Conservation (phyloP, 2,888 invertebrate species). For the Lasioglossum pauxillum region DNA sequence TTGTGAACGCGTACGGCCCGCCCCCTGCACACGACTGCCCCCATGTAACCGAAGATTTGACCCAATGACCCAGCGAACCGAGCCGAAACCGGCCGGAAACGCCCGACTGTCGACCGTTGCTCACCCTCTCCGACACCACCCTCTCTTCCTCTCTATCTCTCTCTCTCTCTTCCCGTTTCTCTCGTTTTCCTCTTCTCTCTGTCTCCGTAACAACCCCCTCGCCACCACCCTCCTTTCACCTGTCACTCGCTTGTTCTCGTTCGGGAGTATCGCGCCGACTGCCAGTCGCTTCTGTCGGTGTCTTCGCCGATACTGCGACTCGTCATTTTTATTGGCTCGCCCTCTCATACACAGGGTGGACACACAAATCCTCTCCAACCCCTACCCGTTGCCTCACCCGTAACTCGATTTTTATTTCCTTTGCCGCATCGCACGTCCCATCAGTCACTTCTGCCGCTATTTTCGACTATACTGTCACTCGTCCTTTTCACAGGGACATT, state of each 20-base stretch:
- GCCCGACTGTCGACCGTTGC: conserved; percentile 64
- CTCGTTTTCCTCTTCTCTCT: background rate
- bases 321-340: conserved; percentile 12
- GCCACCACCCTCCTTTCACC: background rate
- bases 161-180: background rate
- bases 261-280: conserved; percentile 16
- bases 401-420: conserved; percentile 1
- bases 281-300: conserved; percentile 8
- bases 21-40: conserved; percentile 72
- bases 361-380: background rate
- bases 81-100: conserved; percentile 79
- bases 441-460: background rate
- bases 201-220: background rate
- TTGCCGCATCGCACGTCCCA: background rate
- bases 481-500: background rate
- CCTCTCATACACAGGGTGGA: background rate
- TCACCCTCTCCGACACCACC: background rate
- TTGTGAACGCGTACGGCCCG: conserved; percentile 74
- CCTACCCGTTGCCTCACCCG: background rate
- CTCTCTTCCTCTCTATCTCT: background rate
- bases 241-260: conserved; percentile 1
- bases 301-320: conserved; percentile 5
- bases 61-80: conserved; percentile 82
- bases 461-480: background rate
- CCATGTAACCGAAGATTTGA: conserved; percentile 81